Conservation (phyloP, 2,797 vertebrate species). For the Sus cebifrons region DNA sequence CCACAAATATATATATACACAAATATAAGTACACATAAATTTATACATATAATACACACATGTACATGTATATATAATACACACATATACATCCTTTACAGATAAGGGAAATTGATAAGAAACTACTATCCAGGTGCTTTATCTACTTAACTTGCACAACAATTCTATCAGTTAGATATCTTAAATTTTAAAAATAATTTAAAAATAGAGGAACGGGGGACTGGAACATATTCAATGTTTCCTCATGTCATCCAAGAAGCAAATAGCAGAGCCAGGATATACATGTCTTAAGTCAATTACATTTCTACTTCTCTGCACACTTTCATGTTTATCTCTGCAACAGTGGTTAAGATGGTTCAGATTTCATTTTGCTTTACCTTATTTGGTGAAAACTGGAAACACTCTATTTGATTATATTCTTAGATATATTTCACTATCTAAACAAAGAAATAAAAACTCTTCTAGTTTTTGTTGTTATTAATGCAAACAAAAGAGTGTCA, state of each 20-base stretch:
- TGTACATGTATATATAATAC: rapidly evolving
- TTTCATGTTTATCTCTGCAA: not conserved
- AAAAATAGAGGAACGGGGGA: not conserved
- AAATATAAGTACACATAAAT: not conserved
- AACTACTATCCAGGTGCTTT: not conserved
- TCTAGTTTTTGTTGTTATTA: not conserved
- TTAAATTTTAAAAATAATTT: not conserved
- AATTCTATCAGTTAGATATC: not conserved
- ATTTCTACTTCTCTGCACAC: not conserved
- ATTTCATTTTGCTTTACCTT: not conserved
- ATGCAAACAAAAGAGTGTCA: not conserved
- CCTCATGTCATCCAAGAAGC: not conserved
- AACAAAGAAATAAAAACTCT: not conserved
- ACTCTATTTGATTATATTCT: not conserved
- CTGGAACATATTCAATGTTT: not conserved
- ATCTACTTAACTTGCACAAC: not conserved
- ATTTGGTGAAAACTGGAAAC: not conserved
- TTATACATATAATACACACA: not conserved
- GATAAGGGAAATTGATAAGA: not conserved
- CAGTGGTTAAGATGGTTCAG: not conserved
- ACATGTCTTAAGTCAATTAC: not conserved
- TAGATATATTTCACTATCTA: not conserved
- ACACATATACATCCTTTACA: not conserved
- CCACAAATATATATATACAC: not conserved
- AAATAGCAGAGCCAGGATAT: not conserved